A percentile compares a stretch with the other conserved stretches of the same genome.
Conservation (phyloP, 2,797 vertebrate genomes). For the Pangasius sanitwongsei region DNA sequence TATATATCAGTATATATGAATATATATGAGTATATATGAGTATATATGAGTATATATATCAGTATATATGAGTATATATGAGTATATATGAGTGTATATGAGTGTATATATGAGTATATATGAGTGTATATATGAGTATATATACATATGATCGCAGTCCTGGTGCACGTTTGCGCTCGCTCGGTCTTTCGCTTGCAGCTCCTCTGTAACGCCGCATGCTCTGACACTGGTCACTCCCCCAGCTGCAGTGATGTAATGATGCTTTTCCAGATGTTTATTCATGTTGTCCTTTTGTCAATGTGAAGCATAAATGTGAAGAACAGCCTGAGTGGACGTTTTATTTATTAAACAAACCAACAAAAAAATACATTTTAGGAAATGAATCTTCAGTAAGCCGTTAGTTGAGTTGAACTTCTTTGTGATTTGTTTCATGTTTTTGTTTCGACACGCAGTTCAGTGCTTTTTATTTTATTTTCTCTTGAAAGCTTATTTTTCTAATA, state of each 20-base stretch:
- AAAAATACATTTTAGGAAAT: neutral
- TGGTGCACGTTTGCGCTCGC: neutral
- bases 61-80: too few species aligned
- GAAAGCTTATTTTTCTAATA: constrained; percentile 1
- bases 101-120: too few species aligned
- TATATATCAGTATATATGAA: too few species aligned
- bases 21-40: too few species aligned
- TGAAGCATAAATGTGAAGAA: constrained; percentile 52
- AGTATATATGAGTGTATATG: too few species aligned
- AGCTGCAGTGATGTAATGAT: neutral
- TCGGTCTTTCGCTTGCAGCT: neutral
- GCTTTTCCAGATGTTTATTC: neutral
- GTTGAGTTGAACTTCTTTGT: neutral
- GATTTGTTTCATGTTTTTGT: neutral
- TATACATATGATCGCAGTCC: neutral
- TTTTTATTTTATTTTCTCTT: neutral
- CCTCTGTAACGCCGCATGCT: neutral
- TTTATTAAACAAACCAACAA: constrained; percentile 24
- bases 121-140: too few species aligned
- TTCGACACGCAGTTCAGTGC: neutral
- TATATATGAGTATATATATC: too few species aligned
- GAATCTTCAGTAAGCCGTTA: neutral
- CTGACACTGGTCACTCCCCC: neutral
- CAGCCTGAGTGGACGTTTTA: constrained; percentile 13
- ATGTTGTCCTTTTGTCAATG: constrained; percentile 15